Evolutionary conservation across 2,797 vertebrate species (phyloP), one percentile per base, ranked within the genome.

Genomic region (Tragopan temminckii): DNA sequence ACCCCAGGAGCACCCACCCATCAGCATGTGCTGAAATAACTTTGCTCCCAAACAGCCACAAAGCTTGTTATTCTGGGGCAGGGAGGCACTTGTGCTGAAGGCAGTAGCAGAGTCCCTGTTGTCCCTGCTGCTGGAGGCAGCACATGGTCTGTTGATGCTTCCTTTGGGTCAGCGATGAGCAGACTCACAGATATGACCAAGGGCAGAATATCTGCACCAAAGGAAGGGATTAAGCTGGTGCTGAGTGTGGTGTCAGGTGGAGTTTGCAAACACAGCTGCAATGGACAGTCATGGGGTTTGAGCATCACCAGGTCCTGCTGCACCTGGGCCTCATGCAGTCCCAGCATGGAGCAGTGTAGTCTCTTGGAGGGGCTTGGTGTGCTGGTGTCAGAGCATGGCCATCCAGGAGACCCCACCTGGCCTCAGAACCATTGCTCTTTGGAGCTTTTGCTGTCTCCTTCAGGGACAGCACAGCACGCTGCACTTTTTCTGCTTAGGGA

Each of bases 1-100:
- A 24, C 75, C 62, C 61, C 55, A 31, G 83, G 89, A 94, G 79
- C 92, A 86, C 95, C 90, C 93, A 81, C 85, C 5, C 55, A 7
- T 74, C 85, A 48, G 71, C 5, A 1, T 25, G 40, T 35, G 80
- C 90, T 93, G 88, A 86, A 94, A 91, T 91, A 95, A 86, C 85
- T 86, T 59, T 18, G 58, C 72, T 74, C 78, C 89, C 59, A 14
- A 89, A 33, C 69, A 50, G 92, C 82, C 0, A 0, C 81, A 21
- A 48, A 76, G 38, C 45, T 84, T 70, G 76, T 88, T 93, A 77
- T 92, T 90, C 71, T 67, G 69, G 78, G 88, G 91, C 70, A 55
- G 57, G 53, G 45, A 55, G 84, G 59, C 29, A 18, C 55, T 81
- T 80, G 55, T 24, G 3, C 40, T 48, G 66, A 50, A 80, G 63